Evolutionary conservation across 2,797 vertebrate species (phyloP), one percentile per base, ranked within the genome.

Genomic region (Gymnocypris eckloni): DNA sequence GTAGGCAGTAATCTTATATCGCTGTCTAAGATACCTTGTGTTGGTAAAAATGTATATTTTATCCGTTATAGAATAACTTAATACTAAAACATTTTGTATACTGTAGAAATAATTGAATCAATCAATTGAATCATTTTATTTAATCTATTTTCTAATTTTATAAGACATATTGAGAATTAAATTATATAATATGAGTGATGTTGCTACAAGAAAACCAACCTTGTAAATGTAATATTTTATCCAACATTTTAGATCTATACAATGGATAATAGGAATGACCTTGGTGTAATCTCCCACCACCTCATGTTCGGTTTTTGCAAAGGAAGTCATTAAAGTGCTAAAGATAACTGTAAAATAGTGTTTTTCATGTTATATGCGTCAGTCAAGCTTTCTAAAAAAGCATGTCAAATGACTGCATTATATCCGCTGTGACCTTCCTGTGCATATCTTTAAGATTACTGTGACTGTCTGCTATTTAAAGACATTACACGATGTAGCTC

Each of bases 391-490:
- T 54, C 4, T 3, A 0, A 41, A 59, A 43, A 61, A 61, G 81
- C 41, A 4, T 9, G 3, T n/a, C 8, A 75, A 61, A 64, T 48
- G 28, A 48, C 39, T 28, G 16, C 25, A 75, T 75, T n/a, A 4
- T 5, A 83, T 64, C 41, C 1, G 3, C 18, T 15, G 16, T 61
- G 28, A 64, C 54, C 41, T 64, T 73, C 41, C 22, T 64, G 39
- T 75, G 10, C 54, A 11, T 43, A 22, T 41, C 16, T 66, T 28
- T 16, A 80, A 20, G 41, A 28, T 71, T 71, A 56, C 37, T 48
- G n/a, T 72, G 18, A 1, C 70, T 41, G 54, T 11, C 10, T 48
- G 54, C 71, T 75, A 50, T 83, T 83, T 83, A 48, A 48, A 75
- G 20, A 37, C 25, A 75, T 59, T 59, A 33, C 69, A 61, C 48